Evolutionary conservation across 2,113 vertebrate genomes (phyloP), one percentile per base, ranked within the genome.

Genomic region (Zosterops borbonicus): DNA sequence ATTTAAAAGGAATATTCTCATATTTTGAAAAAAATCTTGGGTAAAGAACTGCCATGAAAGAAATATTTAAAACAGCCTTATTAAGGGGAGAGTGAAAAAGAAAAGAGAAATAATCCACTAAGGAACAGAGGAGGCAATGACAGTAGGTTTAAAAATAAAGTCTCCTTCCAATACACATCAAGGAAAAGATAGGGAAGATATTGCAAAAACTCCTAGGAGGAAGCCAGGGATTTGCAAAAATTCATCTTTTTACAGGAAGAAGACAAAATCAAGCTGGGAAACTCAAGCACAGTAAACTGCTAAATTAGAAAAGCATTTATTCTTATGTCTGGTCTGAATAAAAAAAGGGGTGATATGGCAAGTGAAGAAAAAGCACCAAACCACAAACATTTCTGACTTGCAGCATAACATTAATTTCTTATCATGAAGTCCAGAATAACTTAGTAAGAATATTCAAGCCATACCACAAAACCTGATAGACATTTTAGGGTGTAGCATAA

Each of bases 201-300:
- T n/a, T 89, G 73, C 79, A 89, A 92, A 95, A 92, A 28, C 37
- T 85, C 65, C 39, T 84, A 82, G 41, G 42, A 92, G 81, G 41
- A n/a, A 92, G 63, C 27, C 78, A 71, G 5, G 9, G 27, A 46
- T 89, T 91, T 77, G 85, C 56, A 75, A 73, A 89, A 42, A 87
- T 46, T 69, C 37, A 27, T 87, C 62, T 94, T 89, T 74, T 67
- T 91, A 85, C 23, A 79, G 23, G 50, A 63, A 90, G 74, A 76
- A 87, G 52, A 91, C 70, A 95, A 79, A 67, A 90, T 27, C 49
- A 84, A 94, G 53, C 50, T 47, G 84, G 92, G 87, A 87, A 94
- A 80, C 14, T 89, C 58, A 39, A 76, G 53, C 14, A 31, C 6
- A 65, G 27, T 85, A 69, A 95, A 92, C 28, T 41, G 33, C 21